Base-by-base conservation (phyloP, 2,888 invertebrate genomes). In the Volucella zonaria region DNA sequence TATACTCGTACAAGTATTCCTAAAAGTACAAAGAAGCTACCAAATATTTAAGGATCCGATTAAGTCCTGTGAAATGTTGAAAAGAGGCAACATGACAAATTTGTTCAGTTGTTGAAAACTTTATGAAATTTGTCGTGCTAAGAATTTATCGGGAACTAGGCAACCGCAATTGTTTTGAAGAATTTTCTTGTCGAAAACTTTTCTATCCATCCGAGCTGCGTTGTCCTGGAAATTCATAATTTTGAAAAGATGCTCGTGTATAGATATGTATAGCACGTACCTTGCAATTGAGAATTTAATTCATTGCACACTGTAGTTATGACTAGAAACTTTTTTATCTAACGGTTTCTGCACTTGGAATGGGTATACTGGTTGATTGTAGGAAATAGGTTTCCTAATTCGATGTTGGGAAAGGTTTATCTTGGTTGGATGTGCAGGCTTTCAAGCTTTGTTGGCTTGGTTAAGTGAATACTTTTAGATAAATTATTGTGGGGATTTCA, bases 41-140 rank as follows among this genome's bases (percentile, higher is more conserved):
- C 67, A n/a, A 82, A 74, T 67, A 85, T 71, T 80, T 71, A 71
- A 56, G 67, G 62, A 61, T 85, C 70, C 67, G 71, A 85, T 85
- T 85, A 85, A 71, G 76, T 61, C 31, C 38, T 71, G 75, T 71
- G 71, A 66, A 80, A 83, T 79, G 70, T 70, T 75, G 64, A 59
- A 74, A 68, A 56, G 66, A 67, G 49, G 61, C 62, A 67, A 62
- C 49, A 59, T 18, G n/a, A 83, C 70, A 71, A 76, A 85, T 80
- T 59, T 75, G 58, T 54, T 52, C 56, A 18, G 40, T 15, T n/a
- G 18, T 12, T 52, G 52, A 43, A 76, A 85, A 85, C 80, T 85
- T 85, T 80, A 40, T 62, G 52, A 67, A 85, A 80, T 80, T 85
- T 80, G 80, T 80, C 83, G 76, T 85, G 66, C 40, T 80, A 43